Evolutionary conservation across 2,888 invertebrate genomes (phyloP).

Genomic region (Tetranychus truncatus): DNA sequence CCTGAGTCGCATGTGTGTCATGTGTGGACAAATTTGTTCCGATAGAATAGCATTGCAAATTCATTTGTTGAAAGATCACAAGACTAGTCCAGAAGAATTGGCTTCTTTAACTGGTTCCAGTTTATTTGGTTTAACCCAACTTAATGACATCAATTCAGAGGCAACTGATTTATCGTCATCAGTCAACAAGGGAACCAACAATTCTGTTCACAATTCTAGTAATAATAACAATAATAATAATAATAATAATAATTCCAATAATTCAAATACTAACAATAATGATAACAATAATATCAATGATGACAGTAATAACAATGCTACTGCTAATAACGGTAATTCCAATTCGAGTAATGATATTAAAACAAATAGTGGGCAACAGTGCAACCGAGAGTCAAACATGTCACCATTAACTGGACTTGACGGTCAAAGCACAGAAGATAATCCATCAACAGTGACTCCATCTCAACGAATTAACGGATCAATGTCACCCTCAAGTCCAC

Average conservation of each 20-base stretch:
- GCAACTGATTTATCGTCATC: neutral
- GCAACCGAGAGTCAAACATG: too few relatives aligned
- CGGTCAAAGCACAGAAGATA: too few relatives aligned
- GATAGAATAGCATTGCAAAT: slow-evolving; percentile 35
- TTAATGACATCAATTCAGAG: neutral
- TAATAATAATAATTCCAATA: slow-evolving; percentile 14
- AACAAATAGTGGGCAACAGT: neutral
- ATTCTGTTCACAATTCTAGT: slow-evolving; percentile 2
- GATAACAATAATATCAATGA: neutral
- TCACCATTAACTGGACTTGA: too few relatives aligned
- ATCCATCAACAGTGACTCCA: too few relatives aligned
- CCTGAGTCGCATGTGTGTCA: slow-evolving; percentile 28
- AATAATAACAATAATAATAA: slow-evolving; percentile 15
- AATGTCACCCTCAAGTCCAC: neutral
- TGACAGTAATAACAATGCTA: slow-evolving; percentile 15
- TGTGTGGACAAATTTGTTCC: slow-evolving; percentile 34
- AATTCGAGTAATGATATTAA: slow-evolving; percentile 9
- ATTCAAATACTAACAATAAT: slow-evolving; percentile 12
- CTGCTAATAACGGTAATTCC: neutral
- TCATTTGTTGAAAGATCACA: slow-evolving; percentile 36
- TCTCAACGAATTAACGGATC: neutral
- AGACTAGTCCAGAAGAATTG: slow-evolving; percentile 25
- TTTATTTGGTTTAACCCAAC: neutral
- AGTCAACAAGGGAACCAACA: neutral
- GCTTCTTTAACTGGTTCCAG: slow-evolving; percentile 10